phyloP scores from a whole-genome alignment of 2,113 vertebrate species.

The Pollachius pollachius region DNA sequence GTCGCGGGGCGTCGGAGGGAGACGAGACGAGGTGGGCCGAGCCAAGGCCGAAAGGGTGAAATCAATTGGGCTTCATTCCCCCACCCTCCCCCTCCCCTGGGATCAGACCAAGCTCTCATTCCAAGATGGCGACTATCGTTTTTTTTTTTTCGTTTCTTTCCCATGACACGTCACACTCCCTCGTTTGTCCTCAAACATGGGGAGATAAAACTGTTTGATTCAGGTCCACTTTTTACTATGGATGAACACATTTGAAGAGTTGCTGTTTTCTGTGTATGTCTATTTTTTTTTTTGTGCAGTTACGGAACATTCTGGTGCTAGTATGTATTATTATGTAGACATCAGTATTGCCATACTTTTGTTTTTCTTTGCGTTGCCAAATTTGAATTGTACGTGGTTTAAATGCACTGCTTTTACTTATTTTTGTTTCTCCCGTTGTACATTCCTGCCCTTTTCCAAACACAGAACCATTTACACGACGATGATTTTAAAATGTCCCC shows the following conservation, averaged over 20 bases:
- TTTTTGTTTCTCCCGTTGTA: slow-evolving; percentile 49
- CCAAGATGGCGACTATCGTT: slow-evolving; percentile 72
- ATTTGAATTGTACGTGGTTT: slow-evolving; percentile 60
- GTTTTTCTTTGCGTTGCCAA: slow-evolving; percentile 69
- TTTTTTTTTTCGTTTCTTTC: slow-evolving; percentile 60
- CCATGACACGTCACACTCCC: slow-evolving; percentile 22
- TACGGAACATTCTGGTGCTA: slow-evolving; percentile 66
- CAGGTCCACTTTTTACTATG: slow-evolving; percentile 56
- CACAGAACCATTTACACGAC: slow-evolving; percentile 28
- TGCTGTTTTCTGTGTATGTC: slow-evolving; percentile 74
- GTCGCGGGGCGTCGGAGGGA: slow-evolving; percentile 47
- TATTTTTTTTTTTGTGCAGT: slow-evolving; percentile 51
- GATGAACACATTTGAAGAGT: slow-evolving; percentile 70
- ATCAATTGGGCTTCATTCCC: slow-evolving; percentile 66
- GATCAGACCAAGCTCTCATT: slow-evolving; percentile 72
- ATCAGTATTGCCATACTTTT: slow-evolving; percentile 72
- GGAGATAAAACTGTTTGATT: slow-evolving; percentile 59
- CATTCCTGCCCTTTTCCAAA: slow-evolving; percentile 59
- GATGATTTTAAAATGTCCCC: slow-evolving; percentile 41
- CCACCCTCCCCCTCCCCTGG: slow-evolving; percentile 38
- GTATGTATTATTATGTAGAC: slow-evolving; percentile 68
- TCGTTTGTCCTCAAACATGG: slow-evolving; percentile 36
- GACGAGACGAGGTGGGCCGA: neutral
- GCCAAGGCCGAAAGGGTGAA: slow-evolving; percentile 59
- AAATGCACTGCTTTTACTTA: slow-evolving; percentile 59